A percentile compares a stretch with the other conserved stretches of the same genome.
phyloP scores from a whole-genome alignment of 2,113 vertebrate genomes.

The Rhipidura dahli region DNA sequence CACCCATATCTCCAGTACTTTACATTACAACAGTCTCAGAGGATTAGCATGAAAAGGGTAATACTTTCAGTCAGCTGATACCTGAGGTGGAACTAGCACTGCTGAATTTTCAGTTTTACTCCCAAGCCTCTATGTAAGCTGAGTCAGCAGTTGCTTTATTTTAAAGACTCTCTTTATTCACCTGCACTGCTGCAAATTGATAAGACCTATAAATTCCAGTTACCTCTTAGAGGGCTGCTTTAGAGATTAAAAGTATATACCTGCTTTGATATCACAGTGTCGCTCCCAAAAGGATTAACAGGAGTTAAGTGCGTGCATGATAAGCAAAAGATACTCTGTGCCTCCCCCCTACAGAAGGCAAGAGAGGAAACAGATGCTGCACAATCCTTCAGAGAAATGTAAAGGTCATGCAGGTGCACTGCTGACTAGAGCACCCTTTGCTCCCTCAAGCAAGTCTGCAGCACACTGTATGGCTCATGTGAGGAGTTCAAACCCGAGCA shows the following conservation, averaged over 20 bases:
- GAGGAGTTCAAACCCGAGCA: neutral
- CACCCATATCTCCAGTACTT: slow-evolving; percentile 28
- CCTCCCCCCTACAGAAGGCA: neutral
- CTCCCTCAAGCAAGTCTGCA: neutral
- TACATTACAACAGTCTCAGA: slow-evolving; percentile 30
- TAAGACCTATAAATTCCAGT: slow-evolving; percentile 14
- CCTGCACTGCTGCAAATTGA: slow-evolving; percentile 8
- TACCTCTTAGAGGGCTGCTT: slow-evolving; percentile 2
- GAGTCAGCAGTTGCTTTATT: slow-evolving; percentile 56
- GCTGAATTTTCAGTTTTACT: slow-evolving; percentile 62
- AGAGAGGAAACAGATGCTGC: neutral
- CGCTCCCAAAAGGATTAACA: neutral
- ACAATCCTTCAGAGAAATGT: neutral
- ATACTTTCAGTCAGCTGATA: slow-evolving; percentile 33
- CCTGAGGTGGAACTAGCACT: neutral
- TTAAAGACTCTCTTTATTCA: slow-evolving; percentile 60
- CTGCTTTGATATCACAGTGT: neutral
- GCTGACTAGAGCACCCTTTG: neutral
- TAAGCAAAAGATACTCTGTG: neutral
- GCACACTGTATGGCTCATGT: neutral
- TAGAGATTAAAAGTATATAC: slow-evolving; percentile 15
- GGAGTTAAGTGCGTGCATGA: neutral
- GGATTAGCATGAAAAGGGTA: slow-evolving; percentile 51
- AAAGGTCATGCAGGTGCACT: neutral
- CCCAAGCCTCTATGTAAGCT: neutral